A percentile compares a stretch with the other conserved stretches of the same genome.
phyloP scores from a whole-genome alignment of 1,140 invertebrate genomes.

The Oncopeltus fasciatus region DNA sequence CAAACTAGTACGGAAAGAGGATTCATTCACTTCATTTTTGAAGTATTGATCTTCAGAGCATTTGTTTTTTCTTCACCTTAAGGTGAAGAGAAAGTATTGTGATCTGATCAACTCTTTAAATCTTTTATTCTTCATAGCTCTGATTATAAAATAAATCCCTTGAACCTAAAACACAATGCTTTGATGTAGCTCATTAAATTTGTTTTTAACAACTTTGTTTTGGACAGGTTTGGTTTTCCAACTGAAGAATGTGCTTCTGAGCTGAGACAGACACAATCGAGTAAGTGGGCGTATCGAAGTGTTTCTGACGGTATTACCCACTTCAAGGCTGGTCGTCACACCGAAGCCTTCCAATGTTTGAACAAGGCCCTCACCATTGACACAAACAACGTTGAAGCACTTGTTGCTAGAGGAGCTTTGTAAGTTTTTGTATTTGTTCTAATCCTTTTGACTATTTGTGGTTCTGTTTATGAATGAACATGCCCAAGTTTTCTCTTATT shows the following conservation, averaged over 20 bases:
- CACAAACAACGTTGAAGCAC: conserved; percentile 80
- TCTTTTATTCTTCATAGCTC: neutral
- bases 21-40: too few relatives aligned
- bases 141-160: too few relatives aligned
- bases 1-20: too few relatives aligned
- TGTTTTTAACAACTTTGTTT: neutral
- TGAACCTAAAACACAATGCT: too few relatives aligned
- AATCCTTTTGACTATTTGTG: too few relatives aligned
- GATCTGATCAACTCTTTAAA: too few relatives aligned
- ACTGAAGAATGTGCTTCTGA: conserved; percentile 66
- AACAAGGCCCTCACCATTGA: conserved; percentile 89
- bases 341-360: conserved; percentile 86
- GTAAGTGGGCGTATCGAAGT: conserved; percentile 81
- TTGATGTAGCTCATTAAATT: too few relatives aligned
- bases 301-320: conserved; percentile 85
- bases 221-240: conserved; percentile 51
- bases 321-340: conserved; percentile 78
- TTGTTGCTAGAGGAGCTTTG: conserved; percentile 82
- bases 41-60: too few relatives aligned
- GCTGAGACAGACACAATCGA: conserved; percentile 73
- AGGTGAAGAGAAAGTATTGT: too few relatives aligned
- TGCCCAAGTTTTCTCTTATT: too few relatives aligned
- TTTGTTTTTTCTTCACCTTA: too few relatives aligned
- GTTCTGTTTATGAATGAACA: too few relatives aligned
- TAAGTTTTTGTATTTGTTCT: conserved; percentile 33